Evolutionary conservation across 2,888 invertebrate species (phyloP), one percentile per base, ranked within the genome.

Genomic region (Allophyes oxyacanthae): DNA sequence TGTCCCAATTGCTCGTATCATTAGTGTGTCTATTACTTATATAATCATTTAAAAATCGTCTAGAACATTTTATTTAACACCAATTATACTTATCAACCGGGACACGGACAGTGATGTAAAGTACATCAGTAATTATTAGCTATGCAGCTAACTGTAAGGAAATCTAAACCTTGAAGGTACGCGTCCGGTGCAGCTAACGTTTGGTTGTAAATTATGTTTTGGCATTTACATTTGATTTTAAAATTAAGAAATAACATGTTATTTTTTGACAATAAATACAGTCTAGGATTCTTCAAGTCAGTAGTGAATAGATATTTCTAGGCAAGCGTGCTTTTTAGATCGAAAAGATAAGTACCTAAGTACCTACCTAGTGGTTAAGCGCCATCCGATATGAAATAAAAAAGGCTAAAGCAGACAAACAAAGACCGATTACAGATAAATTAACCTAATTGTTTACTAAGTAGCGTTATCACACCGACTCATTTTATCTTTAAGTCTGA

Each of bases 151-250:
- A 57, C 57, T 11, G 52, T 43, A 46, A 59, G 41, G 59, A 73
- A 73, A 69, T 52, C 20, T 6, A 25, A 59, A 43, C 73, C 64
- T 69, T 68, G 73, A 55, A 32, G 53, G 26, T 53, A 11, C 11
- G 30, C 32, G 15, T 63, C 59, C 46, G 62, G 15, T 8, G 25
- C n/a, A 8, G 33, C 6, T 41, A 36, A 25, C 28, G 9, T 9
- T 9, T 49, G 28, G 26, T 25, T 45, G 28, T 28, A 64, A 14
- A 20, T 20, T 2, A 20, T 2, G 20, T 20, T 20, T 20, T 20
- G 20, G 20, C 20, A 20, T 20, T 20, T 20, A 20, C 20, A 20
- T 4, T n/a, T n/a, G n/a, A n/a, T n/a, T n/a, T n/a, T n/a, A n/a
- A n/a, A n/a, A n/a, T n/a, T n/a, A n/a, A n/a, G n/a, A n/a, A n/a